These are phyloP conservation scores for Frieseomelitta varia DNA, from an alignment of 1,140 invertebrate species.

Conservation along the genomic window DNA sequence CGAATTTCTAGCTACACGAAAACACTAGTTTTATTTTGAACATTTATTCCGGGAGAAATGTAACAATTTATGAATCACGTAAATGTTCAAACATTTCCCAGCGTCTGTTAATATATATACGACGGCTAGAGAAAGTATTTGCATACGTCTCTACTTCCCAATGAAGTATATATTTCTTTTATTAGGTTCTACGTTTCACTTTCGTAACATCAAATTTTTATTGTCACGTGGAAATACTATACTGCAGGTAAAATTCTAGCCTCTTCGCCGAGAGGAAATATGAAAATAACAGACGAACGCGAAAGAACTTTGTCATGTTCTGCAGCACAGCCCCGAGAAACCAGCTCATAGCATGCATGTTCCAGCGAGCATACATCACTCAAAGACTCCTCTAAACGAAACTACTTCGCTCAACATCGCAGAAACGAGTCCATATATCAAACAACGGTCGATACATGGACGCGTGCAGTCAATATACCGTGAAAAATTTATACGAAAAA, in stretches of 20 bases:
- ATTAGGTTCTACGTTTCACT: too few species aligned
- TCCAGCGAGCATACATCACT: not conserved
- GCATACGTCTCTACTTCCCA: too few species aligned
- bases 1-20: too few species aligned
- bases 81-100: not conserved
- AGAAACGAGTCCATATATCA: slow-evolving; percentile 22
- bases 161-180: too few species aligned
- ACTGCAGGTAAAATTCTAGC: too few species aligned
- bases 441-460: not conserved
- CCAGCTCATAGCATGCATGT: slow-evolving; percentile 2
- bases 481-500: not conserved
- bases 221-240: too few species aligned
- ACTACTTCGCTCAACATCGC: slow-evolving; percentile 1
- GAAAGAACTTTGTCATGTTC: not conserved
- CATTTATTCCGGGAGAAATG: too few species aligned
- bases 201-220: too few species aligned
- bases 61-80: too few species aligned
- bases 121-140: too few species aligned
- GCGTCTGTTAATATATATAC: too few species aligned
- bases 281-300: not conserved
- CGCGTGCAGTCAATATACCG: slow-evolving; percentile 1
- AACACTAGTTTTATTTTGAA: too few species aligned
- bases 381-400: slow-evolving; percentile 3
- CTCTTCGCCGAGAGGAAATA: not conserved
- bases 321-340: not conserved